Percentiles rank a stretch among this genome's conserved stretches.
Conservation (phyloP, 1,140 invertebrate genomes). For the Adoxophyes honmai region DNA sequence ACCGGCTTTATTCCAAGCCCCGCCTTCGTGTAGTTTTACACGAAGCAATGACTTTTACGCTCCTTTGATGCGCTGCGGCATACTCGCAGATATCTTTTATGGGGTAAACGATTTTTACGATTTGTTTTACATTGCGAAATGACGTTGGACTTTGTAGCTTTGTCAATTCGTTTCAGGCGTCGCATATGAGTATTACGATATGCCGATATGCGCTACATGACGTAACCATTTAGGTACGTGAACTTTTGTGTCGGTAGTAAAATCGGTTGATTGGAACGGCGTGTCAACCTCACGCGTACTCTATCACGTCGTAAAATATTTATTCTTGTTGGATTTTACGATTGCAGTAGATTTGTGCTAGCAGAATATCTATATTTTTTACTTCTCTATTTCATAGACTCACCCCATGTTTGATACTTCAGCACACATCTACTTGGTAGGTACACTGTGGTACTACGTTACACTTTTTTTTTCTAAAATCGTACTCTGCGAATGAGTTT, state of each 20-base stretch:
- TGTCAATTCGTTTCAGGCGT: background rate
- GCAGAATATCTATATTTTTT: background rate
- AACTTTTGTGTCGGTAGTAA: slow-evolving; percentile 1
- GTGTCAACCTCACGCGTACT: slow-evolving; percentile 14
- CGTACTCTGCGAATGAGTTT: no score
- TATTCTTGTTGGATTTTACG: slow-evolving; percentile 11
- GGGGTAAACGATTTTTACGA: slow-evolving; percentile 14
- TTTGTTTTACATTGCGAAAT: slow-evolving; percentile 10
- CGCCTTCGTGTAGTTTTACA: slow-evolving; percentile 22
- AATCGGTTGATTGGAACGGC: slow-evolving; percentile 13
- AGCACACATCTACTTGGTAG: no score
- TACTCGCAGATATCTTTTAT: slow-evolving; percentile 11
- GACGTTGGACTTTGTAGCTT: background rate
- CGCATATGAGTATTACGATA: background rate
- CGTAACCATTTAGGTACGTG: background rate
- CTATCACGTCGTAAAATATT: slow-evolving; percentile 11
- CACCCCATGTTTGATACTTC: no score
- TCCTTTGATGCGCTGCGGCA: slow-evolving; percentile 12
- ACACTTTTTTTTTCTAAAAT: no score
- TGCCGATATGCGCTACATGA: background rate
- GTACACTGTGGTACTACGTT: no score
- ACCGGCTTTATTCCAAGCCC: slow-evolving; percentile 19
- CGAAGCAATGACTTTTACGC: slow-evolving; percentile 25
- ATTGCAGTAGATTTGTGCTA: background rate
- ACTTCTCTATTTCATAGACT: no score